These are phyloP conservation scores for Cynodonichthys magdalenae DNA, from an alignment of 2,797 vertebrate genomes.

Conservation along the genomic window DNA sequence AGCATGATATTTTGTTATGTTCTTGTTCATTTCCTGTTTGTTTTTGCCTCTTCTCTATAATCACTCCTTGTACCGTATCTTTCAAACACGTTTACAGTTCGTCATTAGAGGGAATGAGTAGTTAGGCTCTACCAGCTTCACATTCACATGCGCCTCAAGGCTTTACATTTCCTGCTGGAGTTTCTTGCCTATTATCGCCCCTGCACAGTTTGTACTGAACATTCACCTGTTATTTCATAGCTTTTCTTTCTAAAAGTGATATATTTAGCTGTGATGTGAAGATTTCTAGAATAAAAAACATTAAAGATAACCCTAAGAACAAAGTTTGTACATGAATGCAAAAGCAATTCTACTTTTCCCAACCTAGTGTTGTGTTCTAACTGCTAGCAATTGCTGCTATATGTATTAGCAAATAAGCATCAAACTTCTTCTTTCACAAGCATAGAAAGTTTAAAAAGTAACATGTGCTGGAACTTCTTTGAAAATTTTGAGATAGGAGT, in stretches of 20 bases:
- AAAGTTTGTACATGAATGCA: too few relatives aligned
- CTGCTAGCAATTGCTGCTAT: too few relatives aligned
- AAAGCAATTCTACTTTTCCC: too few relatives aligned
- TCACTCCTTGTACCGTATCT: conserved; percentile 22
- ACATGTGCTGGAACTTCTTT: too few relatives aligned
- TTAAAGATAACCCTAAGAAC: too few relatives aligned
- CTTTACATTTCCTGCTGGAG: conserved; percentile 40
- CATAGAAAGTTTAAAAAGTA: too few relatives aligned
- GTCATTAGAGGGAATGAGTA: conserved; percentile 60
- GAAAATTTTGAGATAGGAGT: too few relatives aligned
- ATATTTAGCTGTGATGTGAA: not conserved
- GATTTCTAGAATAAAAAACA: not conserved
- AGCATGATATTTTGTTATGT: not conserved
- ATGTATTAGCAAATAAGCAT: too few relatives aligned
- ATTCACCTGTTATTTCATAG: conserved; percentile 1
- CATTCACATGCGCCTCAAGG: conserved; percentile 42
- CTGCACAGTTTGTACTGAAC: conserved; percentile 1
- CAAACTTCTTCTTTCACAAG: too few relatives aligned
- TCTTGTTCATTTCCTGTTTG: conserved; percentile 15
- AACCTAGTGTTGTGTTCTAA: too few relatives aligned
- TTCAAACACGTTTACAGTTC: conserved; percentile 35
- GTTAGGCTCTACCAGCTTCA: conserved; percentile 57
- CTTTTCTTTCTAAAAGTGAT: not conserved
- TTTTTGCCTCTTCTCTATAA: conserved; percentile 31
- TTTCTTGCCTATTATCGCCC: conserved; percentile 17